Base-by-base conservation (phyloP, 2,797 vertebrate genomes). In the Pipistrellus pipistrellus region DNA sequence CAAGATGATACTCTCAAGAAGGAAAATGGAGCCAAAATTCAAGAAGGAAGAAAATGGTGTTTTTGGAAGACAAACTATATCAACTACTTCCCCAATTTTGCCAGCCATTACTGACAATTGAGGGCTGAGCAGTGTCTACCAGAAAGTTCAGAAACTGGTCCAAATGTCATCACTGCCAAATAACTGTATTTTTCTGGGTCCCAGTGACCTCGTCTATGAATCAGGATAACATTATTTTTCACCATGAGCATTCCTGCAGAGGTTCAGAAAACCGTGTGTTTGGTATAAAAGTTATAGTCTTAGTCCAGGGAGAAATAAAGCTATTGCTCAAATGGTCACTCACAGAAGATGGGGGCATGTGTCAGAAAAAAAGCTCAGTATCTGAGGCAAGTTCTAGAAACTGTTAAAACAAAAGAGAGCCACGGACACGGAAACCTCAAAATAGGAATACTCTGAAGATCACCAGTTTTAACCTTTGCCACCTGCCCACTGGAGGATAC, bases 351-450 rank as follows among this genome's bases (percentile, higher is more conserved):
- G n/a, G 84, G 73, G 46, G n/a, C 66, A 90, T 46, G 12, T 85
- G 78, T 88, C 87, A 88, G 64, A 94, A 35, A 59, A 93, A 85
- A 85, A 92, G 20, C 41, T 66, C 62, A 57, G 23, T 75, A 68
- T 94, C 55, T 64, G 41, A 96, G 46, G 53, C 23, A 90, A 86
- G 53, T 90, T 96, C 69, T 85, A 21, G 64, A 87, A 82, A 85
- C 85, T 41, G 14, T 76, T 96, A 44, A 90, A 94, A 93, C 46
- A 90, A 93, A 94, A 21, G 82, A 17, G 83, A 92, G 14, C 46
- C 83, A 90, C 92, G 88, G 82, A 97, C 92, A 80, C 12, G 68
- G 78, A 88, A 96, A 75, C 55, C 59, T 53, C 46, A 85, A 96
- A 88, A 62, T 14, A 73, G 23, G 25, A 95, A 68, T 32, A 30